phyloP scores from a whole-genome alignment of 2,888 invertebrate species.

The Micropterix aruncella region DNA sequence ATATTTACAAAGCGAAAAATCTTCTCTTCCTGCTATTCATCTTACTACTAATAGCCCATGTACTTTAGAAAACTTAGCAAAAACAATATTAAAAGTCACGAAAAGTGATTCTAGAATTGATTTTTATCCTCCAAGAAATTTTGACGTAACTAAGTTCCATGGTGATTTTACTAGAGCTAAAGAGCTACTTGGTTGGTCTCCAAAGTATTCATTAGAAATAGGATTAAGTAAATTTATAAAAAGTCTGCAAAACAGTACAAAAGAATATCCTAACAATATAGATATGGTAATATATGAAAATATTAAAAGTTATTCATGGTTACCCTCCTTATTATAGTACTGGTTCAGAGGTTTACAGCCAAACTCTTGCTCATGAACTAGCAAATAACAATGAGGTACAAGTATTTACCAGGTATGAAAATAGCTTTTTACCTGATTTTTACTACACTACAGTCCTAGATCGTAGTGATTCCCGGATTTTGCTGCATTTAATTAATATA shows the following conservation, averaged over 20 bases:
- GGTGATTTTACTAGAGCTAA: constrained; percentile 7
- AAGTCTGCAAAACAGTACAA: constrained; percentile 7
- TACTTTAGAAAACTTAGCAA: constrained; percentile 7
- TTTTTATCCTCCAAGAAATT: constrained; percentile 7
- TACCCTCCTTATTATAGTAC: constrained; percentile 7
- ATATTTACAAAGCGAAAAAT: constrained; percentile 8
- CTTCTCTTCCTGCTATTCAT: constrained; percentile 6
- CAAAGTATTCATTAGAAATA: constrained; percentile 7
- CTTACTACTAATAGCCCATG: constrained; percentile 7
- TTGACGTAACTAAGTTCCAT: constrained; percentile 7
- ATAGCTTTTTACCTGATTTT: constrained; percentile 7
- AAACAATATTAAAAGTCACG: constrained; percentile 7
- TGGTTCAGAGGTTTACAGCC: constrained; percentile 7
- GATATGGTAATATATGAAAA: constrained; percentile 7
- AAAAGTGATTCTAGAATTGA: constrained; percentile 7
- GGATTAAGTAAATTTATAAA: constrained; percentile 7
- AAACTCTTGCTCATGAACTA: constrained; percentile 7
- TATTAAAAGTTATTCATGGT: constrained; percentile 7
- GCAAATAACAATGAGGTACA: constrained; percentile 7
- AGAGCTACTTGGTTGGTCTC: constrained; percentile 7
- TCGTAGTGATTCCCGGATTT: constrained; percentile 6
- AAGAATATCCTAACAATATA: constrained; percentile 7
- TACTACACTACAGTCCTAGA: constrained; percentile 7
- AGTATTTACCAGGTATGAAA: constrained; percentile 7
- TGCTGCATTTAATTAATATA: constrained; percentile 7